These are phyloP conservation scores for Saguinus imperator DNA, from an alignment of 2,113 vertebrate species.

Conservation along the genomic window DNA sequence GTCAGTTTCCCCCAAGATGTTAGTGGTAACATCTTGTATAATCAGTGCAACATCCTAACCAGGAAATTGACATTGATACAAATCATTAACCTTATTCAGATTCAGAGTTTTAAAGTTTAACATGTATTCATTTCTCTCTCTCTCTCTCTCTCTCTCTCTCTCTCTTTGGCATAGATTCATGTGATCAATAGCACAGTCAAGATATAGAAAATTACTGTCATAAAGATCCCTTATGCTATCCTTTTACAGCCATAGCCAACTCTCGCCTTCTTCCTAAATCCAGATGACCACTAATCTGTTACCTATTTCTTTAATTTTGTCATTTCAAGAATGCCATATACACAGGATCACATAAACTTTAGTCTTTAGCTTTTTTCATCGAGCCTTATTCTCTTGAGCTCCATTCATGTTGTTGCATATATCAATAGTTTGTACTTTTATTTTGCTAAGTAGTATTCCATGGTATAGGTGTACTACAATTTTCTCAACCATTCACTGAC, in stretches of 20 bases:
- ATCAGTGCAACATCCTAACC: neutral
- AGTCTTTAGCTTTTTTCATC: neutral
- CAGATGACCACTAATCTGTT: neutral
- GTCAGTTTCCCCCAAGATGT: neutral
- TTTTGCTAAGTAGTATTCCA: neutral
- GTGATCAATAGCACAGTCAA: neutral
- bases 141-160: neutral
- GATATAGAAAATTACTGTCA: neutral
- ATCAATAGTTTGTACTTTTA: neutral
- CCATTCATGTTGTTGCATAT: neutral
- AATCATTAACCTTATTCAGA: neutral
- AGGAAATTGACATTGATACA: neutral
- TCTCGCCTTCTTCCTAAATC: neutral
- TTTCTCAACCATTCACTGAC: neutral
- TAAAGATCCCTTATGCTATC: neutral
- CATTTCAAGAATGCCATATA: neutral
- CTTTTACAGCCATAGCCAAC: neutral
- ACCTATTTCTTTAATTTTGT: neutral
- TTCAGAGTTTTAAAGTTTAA: neutral
- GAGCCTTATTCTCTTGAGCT: neutral
- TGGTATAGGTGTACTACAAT: neutral
- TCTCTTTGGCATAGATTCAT: neutral
- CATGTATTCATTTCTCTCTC: accelerated
- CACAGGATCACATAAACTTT: neutral
- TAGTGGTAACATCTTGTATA: neutral